Evolutionary conservation across 2,113 vertebrate species (phyloP), one percentile per base, ranked within the genome.

Genomic region (Cynopterus brachyotis): DNA sequence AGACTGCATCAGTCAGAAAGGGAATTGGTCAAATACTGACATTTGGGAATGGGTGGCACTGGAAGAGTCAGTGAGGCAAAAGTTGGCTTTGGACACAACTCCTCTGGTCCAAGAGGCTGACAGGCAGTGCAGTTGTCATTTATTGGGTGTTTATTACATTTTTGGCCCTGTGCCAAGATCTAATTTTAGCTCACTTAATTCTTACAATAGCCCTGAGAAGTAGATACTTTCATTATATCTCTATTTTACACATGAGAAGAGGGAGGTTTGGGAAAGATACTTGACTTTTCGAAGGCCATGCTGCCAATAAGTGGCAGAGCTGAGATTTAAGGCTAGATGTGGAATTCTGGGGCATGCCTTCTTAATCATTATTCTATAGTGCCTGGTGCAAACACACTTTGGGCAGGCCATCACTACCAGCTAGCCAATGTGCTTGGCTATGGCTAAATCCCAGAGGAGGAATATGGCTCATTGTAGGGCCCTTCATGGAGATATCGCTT

Each of bases 201-300:
- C 40, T 92, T 50, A 89, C 47, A 75, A 57, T 3, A 35, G 50
- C 32, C 45, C 22, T 13, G 13, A 40, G 70, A 50, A 67, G 32
- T 45, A 64, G 24, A 75, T 42, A 85, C 15, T 93, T 19, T 60
- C 72, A 69, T 55, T 50, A 66, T 28, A 15, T 53, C 26, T 9
- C n/a, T 66, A 24, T 80, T 95, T 91, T 81, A 64, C 37, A 88
- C 80, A 84, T 17, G 45, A 95, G 50, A 72, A 83, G 57, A 62
- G 35, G 30, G 57, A 91, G 17, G 9, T 26, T 85, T 76, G 15
- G 45, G 66, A 22, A 78, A 13, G 42, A 78, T 40, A 69, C 22
- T 42, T 28, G 62, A 75, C 19, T 91, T 69, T 89, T 70, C 82
- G 5, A 70, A 37, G 59, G 20, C 32, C 45, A 72, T 37, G n/a